phyloP scores from a whole-genome alignment of 2,888 invertebrate genomes.

The Netelia fuscicornis region DNA sequence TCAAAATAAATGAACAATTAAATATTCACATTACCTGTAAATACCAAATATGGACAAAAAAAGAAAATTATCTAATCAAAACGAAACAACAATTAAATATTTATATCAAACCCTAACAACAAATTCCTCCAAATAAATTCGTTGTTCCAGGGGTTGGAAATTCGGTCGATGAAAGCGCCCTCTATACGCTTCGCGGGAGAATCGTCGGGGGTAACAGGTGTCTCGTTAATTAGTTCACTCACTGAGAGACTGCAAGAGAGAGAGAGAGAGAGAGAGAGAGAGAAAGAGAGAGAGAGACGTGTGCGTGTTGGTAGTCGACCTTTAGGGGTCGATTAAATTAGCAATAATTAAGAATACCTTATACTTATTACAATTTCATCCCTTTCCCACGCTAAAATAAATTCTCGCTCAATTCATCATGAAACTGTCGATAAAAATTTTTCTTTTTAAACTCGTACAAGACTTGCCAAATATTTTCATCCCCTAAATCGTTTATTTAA shows the following conservation, averaged over 20 bases:
- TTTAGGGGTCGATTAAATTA: slow-evolving; percentile 38
- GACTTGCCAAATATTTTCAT: slow-evolving; percentile 20
- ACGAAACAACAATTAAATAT: too few relatives aligned
- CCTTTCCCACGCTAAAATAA: too few relatives aligned
- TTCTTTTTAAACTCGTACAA: slow-evolving; percentile 31
- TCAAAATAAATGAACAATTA: too few relatives aligned
- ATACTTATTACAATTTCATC: background rate
- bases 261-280: background rate
- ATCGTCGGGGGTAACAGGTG: slow-evolving; percentile 67
- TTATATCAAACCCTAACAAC: too few relatives aligned
- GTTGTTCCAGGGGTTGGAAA: slow-evolving; percentile 22
- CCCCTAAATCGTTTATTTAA: slow-evolving; percentile 50
- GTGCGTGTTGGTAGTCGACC: background rate
- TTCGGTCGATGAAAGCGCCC: background rate
- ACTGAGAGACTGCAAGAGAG: background rate
- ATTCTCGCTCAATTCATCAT: too few relatives aligned
- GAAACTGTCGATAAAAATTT: background rate
- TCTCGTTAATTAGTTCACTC: slow-evolving; percentile 65
- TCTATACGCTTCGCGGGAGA: slow-evolving; percentile 15
- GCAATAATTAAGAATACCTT: slow-evolving; percentile 39
- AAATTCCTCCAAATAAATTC: background rate
- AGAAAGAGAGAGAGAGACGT: background rate
- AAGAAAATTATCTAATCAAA: too few relatives aligned
- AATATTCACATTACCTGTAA: too few relatives aligned
- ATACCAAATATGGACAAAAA: too few relatives aligned